Percentiles rank a stretch among this genome's conserved stretches.
Evolutionary conservation across 2,888 invertebrate species (phyloP).

Genomic region (Nephrocerus scutellatus): DNA sequence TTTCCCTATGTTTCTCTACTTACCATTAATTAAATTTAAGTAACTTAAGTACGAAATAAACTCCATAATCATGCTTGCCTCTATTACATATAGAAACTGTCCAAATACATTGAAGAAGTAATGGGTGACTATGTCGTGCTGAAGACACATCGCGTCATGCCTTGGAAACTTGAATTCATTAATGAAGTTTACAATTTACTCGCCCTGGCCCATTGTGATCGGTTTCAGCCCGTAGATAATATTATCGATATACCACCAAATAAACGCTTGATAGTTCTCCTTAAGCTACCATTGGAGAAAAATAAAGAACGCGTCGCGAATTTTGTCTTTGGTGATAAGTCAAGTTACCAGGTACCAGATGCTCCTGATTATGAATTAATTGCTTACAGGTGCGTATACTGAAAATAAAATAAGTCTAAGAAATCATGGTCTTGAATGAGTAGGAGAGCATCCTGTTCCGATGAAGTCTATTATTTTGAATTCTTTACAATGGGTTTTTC

Average conservation of each 20-base stretch:
- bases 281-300: slow-evolving; percentile 18
- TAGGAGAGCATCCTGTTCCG: too few species aligned
- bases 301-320: slow-evolving; percentile 11
- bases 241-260: slow-evolving; percentile 25
- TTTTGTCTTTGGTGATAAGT: slow-evolving; percentile 23
- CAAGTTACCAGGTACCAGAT: slow-evolving; percentile 16
- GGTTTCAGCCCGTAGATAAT: slow-evolving; percentile 18
- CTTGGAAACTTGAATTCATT: slow-evolving; percentile 31
- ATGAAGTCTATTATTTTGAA: too few species aligned
- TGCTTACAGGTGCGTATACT: too few species aligned
- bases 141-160: slow-evolving; percentile 30
- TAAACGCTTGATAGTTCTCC: slow-evolving; percentile 23
- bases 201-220: slow-evolving; percentile 26
- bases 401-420: too few species aligned
- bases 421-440: too few species aligned
- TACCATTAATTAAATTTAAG: too few species aligned
- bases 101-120: slow-evolving; percentile 23
- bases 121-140: slow-evolving; percentile 29
- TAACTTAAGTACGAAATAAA: too few species aligned
- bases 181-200: slow-evolving; percentile 33
- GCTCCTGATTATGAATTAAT: slow-evolving; percentile 9
- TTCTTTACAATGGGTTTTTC: too few species aligned
- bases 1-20: too few species aligned
- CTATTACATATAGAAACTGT: slow-evolving; percentile 21
- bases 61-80: too few species aligned